Evolutionary conservation across 2,888 invertebrate species (phyloP).

Genomic region (Hesperia comma): DNA sequence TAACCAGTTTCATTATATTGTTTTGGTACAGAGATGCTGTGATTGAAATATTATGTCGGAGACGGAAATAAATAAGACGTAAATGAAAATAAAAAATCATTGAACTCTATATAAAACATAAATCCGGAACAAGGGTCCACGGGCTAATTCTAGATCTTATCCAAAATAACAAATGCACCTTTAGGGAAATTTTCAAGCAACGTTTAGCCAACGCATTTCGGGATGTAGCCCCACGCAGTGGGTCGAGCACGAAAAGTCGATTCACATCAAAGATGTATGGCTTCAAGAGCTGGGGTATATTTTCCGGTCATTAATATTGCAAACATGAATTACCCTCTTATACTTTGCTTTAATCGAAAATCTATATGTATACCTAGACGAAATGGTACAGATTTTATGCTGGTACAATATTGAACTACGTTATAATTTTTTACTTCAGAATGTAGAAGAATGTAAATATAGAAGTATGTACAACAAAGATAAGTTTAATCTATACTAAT

Average conservation of each 20-base stretch:
- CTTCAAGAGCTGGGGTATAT: conserved; percentile 2
- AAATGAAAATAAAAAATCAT: too few relatives aligned
- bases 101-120: too few relatives aligned
- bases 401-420: neutral
- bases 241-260: conserved; percentile 23
- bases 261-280: conserved; percentile 28
- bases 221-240: neutral
- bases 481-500: too few relatives aligned
- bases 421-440: too few relatives aligned
- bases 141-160: too few relatives aligned
- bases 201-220: conserved; percentile 1
- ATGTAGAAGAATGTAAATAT: too few relatives aligned
- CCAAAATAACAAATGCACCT: neutral
- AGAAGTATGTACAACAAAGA: too few relatives aligned
- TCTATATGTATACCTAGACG: neutral
- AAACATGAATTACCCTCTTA: conserved; percentile 19
- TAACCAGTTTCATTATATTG: too few relatives aligned
- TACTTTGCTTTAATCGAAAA: conserved; percentile 16
- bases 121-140: too few relatives aligned
- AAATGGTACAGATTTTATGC: neutral
- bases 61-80: too few relatives aligned
- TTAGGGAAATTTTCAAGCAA: neutral
- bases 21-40: too few relatives aligned
- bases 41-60: too few relatives aligned
- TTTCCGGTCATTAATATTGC: conserved; percentile 26